A percentile compares a stretch with the other conserved stretches of the same genome.
Evolutionary conservation across 1,140 invertebrate genomes (phyloP).

Genomic region (Halyomorpha halys): DNA sequence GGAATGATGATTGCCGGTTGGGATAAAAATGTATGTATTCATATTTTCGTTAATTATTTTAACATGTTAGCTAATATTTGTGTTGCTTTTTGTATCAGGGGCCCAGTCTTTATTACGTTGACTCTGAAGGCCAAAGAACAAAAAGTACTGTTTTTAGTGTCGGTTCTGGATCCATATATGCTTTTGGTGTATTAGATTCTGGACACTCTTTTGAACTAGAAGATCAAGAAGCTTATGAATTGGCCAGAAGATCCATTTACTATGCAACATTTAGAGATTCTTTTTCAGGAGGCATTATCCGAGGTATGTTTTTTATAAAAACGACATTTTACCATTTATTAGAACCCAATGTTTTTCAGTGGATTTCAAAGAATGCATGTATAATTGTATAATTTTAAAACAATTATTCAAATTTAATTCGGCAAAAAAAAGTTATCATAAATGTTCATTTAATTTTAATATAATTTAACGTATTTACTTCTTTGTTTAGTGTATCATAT

Average conservation of each 20-base stretch:
- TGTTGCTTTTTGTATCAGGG: constrained; percentile 54
- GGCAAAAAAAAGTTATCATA: no score
- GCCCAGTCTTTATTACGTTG: constrained; percentile 91
- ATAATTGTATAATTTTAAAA: no score
- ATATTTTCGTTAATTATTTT: constrained; percentile 6
- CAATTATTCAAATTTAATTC: no score
- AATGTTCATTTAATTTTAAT: no score
- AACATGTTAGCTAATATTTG: no score
- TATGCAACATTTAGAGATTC: constrained; percentile 95
- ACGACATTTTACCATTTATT: no score
- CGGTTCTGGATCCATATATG: constrained; percentile 93
- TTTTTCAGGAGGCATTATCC: constrained; percentile 90
- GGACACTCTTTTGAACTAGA: constrained; percentile 78
- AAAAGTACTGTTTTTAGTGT: constrained; percentile 89
- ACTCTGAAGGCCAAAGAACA: constrained; percentile 89
- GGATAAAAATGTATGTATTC: constrained; percentile 69
- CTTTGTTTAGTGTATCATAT: constrained; percentile 78
- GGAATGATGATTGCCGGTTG: constrained; percentile 97
- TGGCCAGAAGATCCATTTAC: constrained; percentile 89
- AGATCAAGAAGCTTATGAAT: constrained; percentile 84
- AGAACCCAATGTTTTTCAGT: no score
- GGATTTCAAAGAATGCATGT: no score
- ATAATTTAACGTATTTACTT: background rate
- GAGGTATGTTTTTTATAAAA: constrained; percentile 44
- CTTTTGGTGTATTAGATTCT: constrained; percentile 91